Evolutionary conservation across 2,888 invertebrate genomes (phyloP).

Genomic region (Hydroisotoma schaefferi): DNA sequence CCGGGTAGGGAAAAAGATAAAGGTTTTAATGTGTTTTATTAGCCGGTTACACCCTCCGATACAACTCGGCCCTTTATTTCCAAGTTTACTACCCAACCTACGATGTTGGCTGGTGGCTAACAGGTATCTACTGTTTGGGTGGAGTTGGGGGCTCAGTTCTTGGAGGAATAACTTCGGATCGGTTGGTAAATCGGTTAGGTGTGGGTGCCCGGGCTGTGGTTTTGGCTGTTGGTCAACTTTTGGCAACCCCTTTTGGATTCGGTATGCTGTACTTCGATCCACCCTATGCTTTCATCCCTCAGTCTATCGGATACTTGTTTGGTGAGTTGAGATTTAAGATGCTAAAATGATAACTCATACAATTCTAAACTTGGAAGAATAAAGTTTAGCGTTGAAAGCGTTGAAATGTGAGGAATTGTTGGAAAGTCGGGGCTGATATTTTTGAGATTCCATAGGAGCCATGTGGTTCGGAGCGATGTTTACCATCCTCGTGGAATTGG

Average conservation of each 20-base stretch:
- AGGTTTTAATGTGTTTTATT: background rate
- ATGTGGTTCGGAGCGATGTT: conserved; percentile 94
- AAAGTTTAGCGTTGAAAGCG: background rate
- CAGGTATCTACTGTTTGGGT: conserved; percentile 80
- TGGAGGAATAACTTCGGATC: conserved; percentile 71
- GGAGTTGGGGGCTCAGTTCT: conserved; percentile 68
- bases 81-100: conserved; percentile 83
- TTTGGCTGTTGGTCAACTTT: conserved; percentile 71
- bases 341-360: no score
- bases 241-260: conserved; percentile 79
- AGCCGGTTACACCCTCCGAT: conserved; percentile 87
- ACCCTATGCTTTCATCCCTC: conserved; percentile 78
- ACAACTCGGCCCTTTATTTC: conserved; percentile 86
- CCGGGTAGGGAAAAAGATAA: no score
- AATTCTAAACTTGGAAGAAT: background rate
- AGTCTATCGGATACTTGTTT: conserved; percentile 84
- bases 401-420: background rate
- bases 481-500: conserved; percentile 83
- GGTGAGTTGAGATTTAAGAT: conserved; percentile 58
- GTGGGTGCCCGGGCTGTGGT: conserved; percentile 74
- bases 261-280: conserved; percentile 82
- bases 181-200: conserved; percentile 82
- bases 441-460: conserved; percentile 63
- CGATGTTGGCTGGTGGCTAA: conserved; percentile 76
- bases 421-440: background rate